Conservation (phyloP, 2,888 invertebrate genomes). For the Tenthredo mesomela region DNA sequence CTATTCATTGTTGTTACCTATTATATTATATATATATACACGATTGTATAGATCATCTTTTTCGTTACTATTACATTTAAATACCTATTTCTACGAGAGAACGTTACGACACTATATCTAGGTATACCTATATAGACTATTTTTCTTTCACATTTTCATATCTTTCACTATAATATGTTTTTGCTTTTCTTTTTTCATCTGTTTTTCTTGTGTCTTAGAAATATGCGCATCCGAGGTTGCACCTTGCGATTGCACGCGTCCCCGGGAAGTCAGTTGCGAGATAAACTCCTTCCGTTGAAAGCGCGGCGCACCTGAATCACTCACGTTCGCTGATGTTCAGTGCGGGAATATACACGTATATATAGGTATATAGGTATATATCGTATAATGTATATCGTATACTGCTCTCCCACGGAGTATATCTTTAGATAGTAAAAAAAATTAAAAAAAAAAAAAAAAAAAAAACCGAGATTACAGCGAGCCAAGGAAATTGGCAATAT, state of each 20-base stretch:
- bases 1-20: slow-evolving; percentile 36
- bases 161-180: neutral
- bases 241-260: slow-evolving; percentile 11
- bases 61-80: slow-evolving; percentile 24
- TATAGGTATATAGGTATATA: neutral
- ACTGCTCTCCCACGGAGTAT: slow-evolving; percentile 16
- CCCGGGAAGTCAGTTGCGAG: slow-evolving; percentile 30
- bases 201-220: neutral
- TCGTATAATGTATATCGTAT: neutral
- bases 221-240: neutral
- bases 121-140: neutral
- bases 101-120: neutral
- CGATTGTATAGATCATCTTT: slow-evolving; percentile 23
- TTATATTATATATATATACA: slow-evolving; percentile 17
- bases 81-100: slow-evolving; percentile 1
- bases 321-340: neutral
- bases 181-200: neutral
- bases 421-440: neutral
- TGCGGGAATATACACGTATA: neutral
- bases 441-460: neutral
- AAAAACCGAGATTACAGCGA: neutral
- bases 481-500: slow-evolving; percentile 45
- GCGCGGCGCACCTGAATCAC: slow-evolving; percentile 24
- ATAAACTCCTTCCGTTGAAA: slow-evolving; percentile 33
- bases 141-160: slow-evolving; percentile 9